Conservation (phyloP, 2,888 invertebrate species). For the Philopedon plagiatum region DNA sequence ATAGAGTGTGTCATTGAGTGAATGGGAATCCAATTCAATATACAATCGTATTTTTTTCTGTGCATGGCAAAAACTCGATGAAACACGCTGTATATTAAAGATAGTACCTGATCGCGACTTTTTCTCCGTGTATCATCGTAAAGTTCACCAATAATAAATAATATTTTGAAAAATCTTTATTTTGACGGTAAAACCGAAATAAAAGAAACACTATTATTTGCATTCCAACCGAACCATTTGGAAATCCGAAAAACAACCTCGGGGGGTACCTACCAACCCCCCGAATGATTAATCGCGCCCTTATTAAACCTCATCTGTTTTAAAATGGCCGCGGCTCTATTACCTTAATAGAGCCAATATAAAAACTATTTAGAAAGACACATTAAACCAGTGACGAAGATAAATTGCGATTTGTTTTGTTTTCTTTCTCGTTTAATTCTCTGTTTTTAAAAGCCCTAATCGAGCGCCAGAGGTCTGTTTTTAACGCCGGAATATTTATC, state of each 20-base stretch:
- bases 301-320: slow-evolving; percentile 50
- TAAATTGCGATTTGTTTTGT: slow-evolving; percentile 44
- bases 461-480: slow-evolving; percentile 45
- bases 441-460: slow-evolving; percentile 41
- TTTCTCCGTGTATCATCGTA: no score
- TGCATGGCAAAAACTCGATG: no score
- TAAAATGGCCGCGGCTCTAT: slow-evolving; percentile 46
- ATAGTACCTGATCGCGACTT: no score
- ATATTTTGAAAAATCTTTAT: no score
- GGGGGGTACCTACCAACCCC: slow-evolving; percentile 23
- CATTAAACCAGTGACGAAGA: slow-evolving; percentile 49
- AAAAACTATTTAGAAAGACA: slow-evolving; percentile 51
- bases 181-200: no score
- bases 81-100: no score
- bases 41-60: no score
- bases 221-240: slow-evolving; percentile 20
- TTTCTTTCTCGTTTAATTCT: slow-evolving; percentile 26
- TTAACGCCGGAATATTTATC: slow-evolving; percentile 47
- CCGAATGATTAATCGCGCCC: slow-evolving; percentile 40
- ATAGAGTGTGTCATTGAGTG: no score
- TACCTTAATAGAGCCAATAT: slow-evolving; percentile 51
- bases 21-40: no score
- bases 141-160: no score
- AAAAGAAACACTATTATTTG: slow-evolving; percentile 24
- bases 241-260: slow-evolving; percentile 28